A percentile compares a stretch with the other conserved stretches of the same genome.
These are phyloP conservation scores for Ataeniobius toweri DNA, from an alignment of 2,797 vertebrate genomes.

Conservation along the genomic window DNA sequence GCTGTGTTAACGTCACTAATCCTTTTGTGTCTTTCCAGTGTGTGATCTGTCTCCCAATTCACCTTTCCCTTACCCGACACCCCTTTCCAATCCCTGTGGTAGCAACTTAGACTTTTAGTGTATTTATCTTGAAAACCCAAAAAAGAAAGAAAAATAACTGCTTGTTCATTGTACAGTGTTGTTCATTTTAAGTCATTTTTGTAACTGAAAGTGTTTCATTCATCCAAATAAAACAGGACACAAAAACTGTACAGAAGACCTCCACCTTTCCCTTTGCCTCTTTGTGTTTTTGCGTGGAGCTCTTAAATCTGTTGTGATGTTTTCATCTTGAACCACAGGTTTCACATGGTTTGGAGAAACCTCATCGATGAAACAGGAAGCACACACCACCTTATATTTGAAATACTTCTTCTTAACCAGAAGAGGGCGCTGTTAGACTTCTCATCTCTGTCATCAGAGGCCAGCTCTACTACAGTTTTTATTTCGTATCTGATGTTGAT, in stretches of 20 bases:
- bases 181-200: conserved; percentile 89
- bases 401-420: conserved; percentile 26
- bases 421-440: conserved; percentile 44
- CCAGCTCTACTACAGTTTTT: neutral
- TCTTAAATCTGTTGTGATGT: neutral
- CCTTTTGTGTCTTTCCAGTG: conserved; percentile 61
- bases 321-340: conserved; percentile 39
- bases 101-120: conserved; percentile 85
- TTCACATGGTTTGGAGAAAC: conserved; percentile 31
- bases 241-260: conserved; percentile 76
- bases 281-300: neutral
- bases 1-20: conserved; percentile 12
- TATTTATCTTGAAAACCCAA: conserved; percentile 84
- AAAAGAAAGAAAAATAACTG: conserved; percentile 76
- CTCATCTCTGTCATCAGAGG: conserved; percentile 4
- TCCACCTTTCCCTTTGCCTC: conserved; percentile 15
- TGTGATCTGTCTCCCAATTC: conserved; percentile 40
- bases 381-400: neutral
- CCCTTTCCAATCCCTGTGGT: conserved; percentile 71
- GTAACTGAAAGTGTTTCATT: conserved; percentile 89
- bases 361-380: conserved; percentile 16
- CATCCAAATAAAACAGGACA: conserved; percentile 87
- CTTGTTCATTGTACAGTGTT: conserved; percentile 89
- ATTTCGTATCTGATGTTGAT: neutral
- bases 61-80: neutral